Conservation (phyloP, 2,113 vertebrate species). For the Todiramphus saurophagus region DNA sequence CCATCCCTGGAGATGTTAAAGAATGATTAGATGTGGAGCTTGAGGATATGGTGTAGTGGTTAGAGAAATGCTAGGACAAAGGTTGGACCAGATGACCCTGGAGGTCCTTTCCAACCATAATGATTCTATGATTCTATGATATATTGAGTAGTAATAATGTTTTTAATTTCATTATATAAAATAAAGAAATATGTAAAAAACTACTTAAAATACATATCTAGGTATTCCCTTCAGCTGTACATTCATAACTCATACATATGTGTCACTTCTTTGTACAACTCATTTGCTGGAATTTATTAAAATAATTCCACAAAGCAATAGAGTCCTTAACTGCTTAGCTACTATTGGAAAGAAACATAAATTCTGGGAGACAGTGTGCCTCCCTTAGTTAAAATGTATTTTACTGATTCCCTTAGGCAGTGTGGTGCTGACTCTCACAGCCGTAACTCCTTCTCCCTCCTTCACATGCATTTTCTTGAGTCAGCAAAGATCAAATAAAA, state of each 20-base stretch:
- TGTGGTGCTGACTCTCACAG: background rate
- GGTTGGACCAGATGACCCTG: too few species aligned
- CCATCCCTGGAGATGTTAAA: too few species aligned
- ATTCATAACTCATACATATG: accelerated
- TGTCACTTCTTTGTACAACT: background rate
- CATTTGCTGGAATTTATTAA: background rate
- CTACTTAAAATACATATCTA: accelerated
- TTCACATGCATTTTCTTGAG: background rate
- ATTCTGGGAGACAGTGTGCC: background rate
- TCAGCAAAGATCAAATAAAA: background rate
- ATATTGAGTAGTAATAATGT: background rate
- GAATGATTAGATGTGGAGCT: too few species aligned
- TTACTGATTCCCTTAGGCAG: background rate
- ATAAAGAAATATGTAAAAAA: background rate
- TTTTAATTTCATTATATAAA: background rate
- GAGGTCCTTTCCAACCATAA: too few species aligned
- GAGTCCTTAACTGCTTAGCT: background rate
- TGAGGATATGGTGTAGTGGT: too few species aligned
- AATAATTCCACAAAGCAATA: background rate
- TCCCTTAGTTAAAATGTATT: background rate
- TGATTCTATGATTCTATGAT: too few species aligned
- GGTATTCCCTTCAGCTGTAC: background rate
- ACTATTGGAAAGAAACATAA: background rate
- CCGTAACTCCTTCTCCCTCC: background rate
- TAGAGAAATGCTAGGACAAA: too few species aligned